These are phyloP conservation scores for Silurus asotus DNA, from an alignment of 2,113 vertebrate genomes.

Conservation along the genomic window DNA sequence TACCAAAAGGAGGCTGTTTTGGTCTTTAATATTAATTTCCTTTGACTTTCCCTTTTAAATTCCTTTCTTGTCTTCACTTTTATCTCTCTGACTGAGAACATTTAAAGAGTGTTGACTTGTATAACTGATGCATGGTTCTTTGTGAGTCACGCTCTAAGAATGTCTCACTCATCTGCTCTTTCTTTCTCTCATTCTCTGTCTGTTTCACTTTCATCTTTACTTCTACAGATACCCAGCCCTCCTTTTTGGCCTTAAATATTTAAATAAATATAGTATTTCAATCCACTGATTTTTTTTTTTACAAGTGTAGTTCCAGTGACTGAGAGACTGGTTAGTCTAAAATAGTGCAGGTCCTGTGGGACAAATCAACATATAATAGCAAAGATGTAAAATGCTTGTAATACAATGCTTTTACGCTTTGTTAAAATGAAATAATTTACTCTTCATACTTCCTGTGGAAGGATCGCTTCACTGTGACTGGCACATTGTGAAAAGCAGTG, in stretches of 20 bases:
- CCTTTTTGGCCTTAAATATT: slow-evolving; percentile 35
- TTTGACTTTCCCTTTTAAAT: not conserved
- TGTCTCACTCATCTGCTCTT: not conserved
- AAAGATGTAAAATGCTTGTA: not conserved
- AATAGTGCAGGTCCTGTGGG: not conserved
- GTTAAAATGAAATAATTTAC: not conserved
- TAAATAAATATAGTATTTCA: slow-evolving; percentile 47
- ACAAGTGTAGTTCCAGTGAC: slow-evolving; percentile 41
- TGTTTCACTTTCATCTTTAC: slow-evolving; percentile 5
- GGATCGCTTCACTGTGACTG: slow-evolving; percentile 57
- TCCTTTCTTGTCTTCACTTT: slow-evolving; percentile 33
- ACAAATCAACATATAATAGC: not conserved
- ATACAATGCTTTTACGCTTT: not conserved
- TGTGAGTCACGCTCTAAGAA: slow-evolving; percentile 49
- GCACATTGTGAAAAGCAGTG: slow-evolving; percentile 62
- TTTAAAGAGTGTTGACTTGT: slow-evolving; percentile 43
- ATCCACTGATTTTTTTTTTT: slow-evolving; percentile 44
- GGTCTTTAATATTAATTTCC: not conserved
- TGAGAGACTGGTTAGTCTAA: slow-evolving; percentile 4
- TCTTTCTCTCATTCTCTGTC: not conserved
- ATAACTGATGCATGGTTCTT: slow-evolving; percentile 34
- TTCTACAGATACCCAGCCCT: slow-evolving; percentile 38
- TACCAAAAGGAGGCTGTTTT: slow-evolving; percentile 33
- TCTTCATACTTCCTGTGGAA: not conserved
- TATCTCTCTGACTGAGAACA: slow-evolving; percentile 34